Base-by-base conservation (phyloP, 2,797 vertebrate genomes). In the Capromys pilorides region DNA sequence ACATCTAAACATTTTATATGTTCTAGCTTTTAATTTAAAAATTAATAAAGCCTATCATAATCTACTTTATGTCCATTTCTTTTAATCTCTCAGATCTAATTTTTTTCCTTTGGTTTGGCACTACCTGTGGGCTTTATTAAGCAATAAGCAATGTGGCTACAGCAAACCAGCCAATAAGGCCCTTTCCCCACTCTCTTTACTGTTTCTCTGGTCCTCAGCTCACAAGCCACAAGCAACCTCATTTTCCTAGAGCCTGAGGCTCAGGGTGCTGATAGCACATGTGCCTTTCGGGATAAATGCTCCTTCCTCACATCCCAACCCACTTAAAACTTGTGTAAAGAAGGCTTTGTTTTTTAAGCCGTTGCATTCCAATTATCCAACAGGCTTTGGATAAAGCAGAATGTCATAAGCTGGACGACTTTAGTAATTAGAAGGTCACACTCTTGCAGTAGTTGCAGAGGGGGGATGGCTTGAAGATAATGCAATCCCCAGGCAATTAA, bases 301-400 rank as follows among this genome's bases (percentile, higher is more conserved):
- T 36, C 64, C 80, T 83, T 92, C 71, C 69, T 73, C 88, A 64
- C 80, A 71, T 88, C 83, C 88, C 24, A 54, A 21, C 51, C 80
- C 28, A 61, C 36, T 73, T 73, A 86, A 84, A 93, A 67, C 67
- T 90, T 80, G 82, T 45, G 80, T 83, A 90, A 97, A 91, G 67
- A 92, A 51, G 49, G 75, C 89, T 96, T 87, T 90, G 64, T 92
- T 69, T 91, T 88, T 69, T 54, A 94, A 95, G 86, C 69, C 22
- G 26, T 19, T 19, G 39, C 79, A 51, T 54, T 92, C 83, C 36
- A 81, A 84, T 54, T 73, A 84, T 22, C 8, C 64, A 82, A 14
- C 80, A 54, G 14, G 51, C 94, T 93, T 84, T 26, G 69, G 69
- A 61, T 83, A 41, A 86, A 86, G 11, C 64, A 90, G 62, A 75